Evolutionary conservation across 2,888 invertebrate species (phyloP).

Genomic region (Tromatobia lineatoria): DNA sequence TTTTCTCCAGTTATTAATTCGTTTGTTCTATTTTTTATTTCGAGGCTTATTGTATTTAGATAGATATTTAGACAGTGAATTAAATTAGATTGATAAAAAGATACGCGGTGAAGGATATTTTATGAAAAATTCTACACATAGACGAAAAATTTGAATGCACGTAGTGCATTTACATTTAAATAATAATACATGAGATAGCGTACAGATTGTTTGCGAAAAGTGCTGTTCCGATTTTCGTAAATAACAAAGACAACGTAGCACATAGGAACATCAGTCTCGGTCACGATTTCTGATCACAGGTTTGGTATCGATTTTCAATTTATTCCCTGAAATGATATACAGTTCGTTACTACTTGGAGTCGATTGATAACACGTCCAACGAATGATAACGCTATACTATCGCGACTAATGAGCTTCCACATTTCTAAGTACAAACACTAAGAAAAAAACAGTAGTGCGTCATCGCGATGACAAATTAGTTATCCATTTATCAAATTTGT

Average conservation of each 20-base stretch:
- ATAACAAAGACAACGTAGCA: not conserved
- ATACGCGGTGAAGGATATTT: too few relatives aligned
- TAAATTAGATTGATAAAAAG: too few relatives aligned
- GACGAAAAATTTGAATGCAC: too few relatives aligned
- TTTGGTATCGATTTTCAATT: not conserved
- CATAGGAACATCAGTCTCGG: not conserved
- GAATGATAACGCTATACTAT: conserved; percentile 34
- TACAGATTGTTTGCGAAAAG: not conserved
- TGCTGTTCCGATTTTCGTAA: not conserved
- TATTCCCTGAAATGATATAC: not conserved
- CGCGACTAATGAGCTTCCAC: conserved; percentile 19
- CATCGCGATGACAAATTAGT: conserved; percentile 31
- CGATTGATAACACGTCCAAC: not conserved
- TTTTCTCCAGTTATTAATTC: too few relatives aligned
- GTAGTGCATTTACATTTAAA: too few relatives aligned
- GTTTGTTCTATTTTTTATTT: too few relatives aligned
- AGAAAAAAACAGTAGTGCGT: conserved; percentile 42
- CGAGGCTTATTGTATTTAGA: too few relatives aligned
- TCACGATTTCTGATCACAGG: not conserved
- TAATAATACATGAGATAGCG: too few relatives aligned
- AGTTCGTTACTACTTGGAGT: not conserved
- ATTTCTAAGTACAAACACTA: conserved; percentile 21
- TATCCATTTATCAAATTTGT: conserved; percentile 43
- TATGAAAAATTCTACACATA: too few relatives aligned
- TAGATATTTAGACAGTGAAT: too few relatives aligned